These are phyloP conservation scores for Deroplatys truncata DNA, from an alignment of 2,888 invertebrate species.

Conservation along the genomic window DNA sequence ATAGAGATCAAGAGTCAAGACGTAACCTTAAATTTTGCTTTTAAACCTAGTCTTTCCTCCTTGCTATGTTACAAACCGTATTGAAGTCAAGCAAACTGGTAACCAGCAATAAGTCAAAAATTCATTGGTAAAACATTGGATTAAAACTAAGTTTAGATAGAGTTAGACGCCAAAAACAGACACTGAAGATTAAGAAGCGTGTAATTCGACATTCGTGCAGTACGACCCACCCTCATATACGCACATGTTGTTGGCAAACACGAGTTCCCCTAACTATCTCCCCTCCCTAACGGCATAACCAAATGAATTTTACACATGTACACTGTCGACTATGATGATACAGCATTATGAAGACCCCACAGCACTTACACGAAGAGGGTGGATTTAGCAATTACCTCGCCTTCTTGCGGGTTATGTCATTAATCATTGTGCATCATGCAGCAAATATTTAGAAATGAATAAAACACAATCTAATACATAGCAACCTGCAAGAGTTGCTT, in stretches of 20 bases:
- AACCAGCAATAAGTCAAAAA: no score
- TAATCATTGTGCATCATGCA: not conserved
- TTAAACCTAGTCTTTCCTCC: no score
- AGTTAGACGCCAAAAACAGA: not conserved
- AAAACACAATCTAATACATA: not conserved
- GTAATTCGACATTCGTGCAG: not conserved
- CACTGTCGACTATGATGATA: not conserved
- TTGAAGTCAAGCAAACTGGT: no score
- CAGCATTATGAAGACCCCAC: not conserved
- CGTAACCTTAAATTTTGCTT: no score
- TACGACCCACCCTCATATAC: no score
- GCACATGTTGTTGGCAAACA: not conserved
- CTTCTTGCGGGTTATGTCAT: not conserved
- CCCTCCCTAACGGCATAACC: not conserved
- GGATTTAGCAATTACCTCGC: not conserved
- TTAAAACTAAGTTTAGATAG: not conserved
- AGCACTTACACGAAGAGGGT: not conserved
- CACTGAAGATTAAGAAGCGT: not conserved
- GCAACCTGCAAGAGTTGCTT: not conserved
- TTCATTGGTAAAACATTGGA: no score
- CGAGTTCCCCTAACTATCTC: not conserved
- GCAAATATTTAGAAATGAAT: not conserved
- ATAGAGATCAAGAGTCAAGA: no score
- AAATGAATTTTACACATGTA: not conserved
- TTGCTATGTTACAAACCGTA: no score